These are phyloP conservation scores for Drosophila mimica DNA, from an alignment of 2,888 invertebrate species.

Conservation along the genomic window DNA sequence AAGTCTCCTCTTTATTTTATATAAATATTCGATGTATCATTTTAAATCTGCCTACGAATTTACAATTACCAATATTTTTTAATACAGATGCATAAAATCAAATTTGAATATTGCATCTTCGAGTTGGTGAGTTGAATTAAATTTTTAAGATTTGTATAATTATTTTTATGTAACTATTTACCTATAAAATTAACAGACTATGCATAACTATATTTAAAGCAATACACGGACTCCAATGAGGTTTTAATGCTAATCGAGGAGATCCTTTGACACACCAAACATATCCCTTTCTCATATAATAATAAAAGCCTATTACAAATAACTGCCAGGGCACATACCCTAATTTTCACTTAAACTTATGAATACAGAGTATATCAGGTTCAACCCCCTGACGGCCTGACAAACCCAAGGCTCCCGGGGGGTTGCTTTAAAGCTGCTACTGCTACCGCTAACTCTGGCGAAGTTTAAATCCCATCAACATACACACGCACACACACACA, in stretches of 20 bases:
- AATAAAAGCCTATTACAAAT: not conserved
- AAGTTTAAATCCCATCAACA: constrained; percentile 36
- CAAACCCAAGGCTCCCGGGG: not conserved
- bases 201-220: not conserved
- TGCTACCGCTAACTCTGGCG: constrained; percentile 15
- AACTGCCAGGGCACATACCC: not conserved
- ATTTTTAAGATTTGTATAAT: not conserved
- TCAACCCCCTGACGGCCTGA: constrained; percentile 23
- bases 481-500: not conserved
- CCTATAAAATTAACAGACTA: not conserved
- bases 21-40: too few species aligned
- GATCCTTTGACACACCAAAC: not conserved
- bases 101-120: not conserved
- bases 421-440: constrained; percentile 48
- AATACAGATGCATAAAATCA: not conserved
- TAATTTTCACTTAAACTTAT: not conserved
- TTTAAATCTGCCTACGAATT: not conserved
- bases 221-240: not conserved
- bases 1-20: fast-evolving
- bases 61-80: not conserved
- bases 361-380: constrained; percentile 36
- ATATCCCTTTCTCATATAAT: not conserved
- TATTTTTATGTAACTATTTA: not conserved
- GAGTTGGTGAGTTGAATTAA: not conserved
- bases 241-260: not conserved